Evolutionary conservation across 2,797 vertebrate genomes (phyloP), one percentile per base, ranked within the genome.

Genomic region (Hoplostethus mediterraneus): DNA sequence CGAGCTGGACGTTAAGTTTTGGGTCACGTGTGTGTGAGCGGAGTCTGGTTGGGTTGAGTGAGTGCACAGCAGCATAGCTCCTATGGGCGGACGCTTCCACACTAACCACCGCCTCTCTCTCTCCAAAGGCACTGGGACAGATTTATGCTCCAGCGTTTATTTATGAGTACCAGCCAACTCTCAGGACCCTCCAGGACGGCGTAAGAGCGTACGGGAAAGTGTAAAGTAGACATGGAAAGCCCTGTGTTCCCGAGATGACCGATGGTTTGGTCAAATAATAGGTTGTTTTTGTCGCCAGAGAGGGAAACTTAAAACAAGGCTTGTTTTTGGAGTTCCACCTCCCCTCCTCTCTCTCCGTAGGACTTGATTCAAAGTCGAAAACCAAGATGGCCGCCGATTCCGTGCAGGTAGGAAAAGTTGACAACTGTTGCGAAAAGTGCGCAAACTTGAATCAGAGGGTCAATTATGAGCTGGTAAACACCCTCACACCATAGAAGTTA

Each of bases 341-440:
- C 87, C 88, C 89, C 91, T 88, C 83, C 86, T 67, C 92, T 88
- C 90, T 90, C 90, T 88, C 93, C 90, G 90, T 84, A 92, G 91
- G 92, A 91, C 93, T 92, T 92, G 93, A 95, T 93, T 94, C 92
- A 94, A 93, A 94, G 91, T 93, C 93, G 90, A 93, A 91, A 94
- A 93, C 86, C 93, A 95, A 95, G 93, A 95, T 95, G 94, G 94
- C 94, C 87, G 94, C 94, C 89, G 94, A 95, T 75, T 94, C 94
- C 90, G 93, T 95, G 94, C 94, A 95, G 94, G 94, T 95, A 95
- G 91, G 94, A 94, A 94, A 95, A 95, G 93, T 94, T 94, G 91
- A 89, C 88, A 91, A 94, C 92, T 93, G 82, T 89, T 90, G 75
- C 71, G 84, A 86, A 91, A 93, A 93, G 91, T 91, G 82, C 84